These are phyloP conservation scores for Lampropteryx suffumata DNA, from an alignment of 2,888 invertebrate genomes.

Conservation along the genomic window DNA sequence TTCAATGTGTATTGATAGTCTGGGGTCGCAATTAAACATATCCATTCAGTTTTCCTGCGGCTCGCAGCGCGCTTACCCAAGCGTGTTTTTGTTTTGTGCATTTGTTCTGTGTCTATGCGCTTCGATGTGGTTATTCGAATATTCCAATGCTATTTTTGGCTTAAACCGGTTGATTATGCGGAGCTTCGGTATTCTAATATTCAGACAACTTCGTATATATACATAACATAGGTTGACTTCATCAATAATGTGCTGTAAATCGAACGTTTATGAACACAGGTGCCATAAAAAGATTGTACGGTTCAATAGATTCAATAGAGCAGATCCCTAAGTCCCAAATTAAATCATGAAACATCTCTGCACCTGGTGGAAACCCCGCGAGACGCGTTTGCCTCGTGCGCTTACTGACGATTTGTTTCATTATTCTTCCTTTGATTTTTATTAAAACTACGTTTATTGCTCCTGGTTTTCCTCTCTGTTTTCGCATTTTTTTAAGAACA, in stretches of 20 bases:
- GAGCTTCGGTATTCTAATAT: conserved; percentile 29
- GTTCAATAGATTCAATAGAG: conserved; percentile 79
- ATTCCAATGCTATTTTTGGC: conserved; percentile 63
- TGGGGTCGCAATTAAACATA: conserved; percentile 69
- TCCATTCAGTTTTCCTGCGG: conserved; percentile 72
- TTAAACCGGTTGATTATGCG: conserved; percentile 17
- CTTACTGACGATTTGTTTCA: conserved; percentile 66
- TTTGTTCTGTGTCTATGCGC: conserved; percentile 72
- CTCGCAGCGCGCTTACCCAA: conserved; percentile 65
- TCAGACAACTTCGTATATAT: too few species aligned
- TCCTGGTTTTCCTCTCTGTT: conserved; percentile 32
- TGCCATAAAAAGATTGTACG: conserved; percentile 71
- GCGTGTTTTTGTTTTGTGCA: conserved; percentile 77
- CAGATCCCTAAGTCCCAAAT: conserved; percentile 81
- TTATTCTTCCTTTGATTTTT: conserved; percentile 59
- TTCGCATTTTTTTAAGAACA: too few species aligned
- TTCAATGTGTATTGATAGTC: conserved; percentile 46
- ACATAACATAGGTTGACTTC: conserved; percentile 21
- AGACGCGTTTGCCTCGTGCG: conserved; percentile 57
- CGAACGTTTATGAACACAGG: conserved; percentile 51
- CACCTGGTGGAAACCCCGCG: conserved; percentile 70
- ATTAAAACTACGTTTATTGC: conserved; percentile 38
- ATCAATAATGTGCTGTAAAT: not conserved
- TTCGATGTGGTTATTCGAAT: conserved; percentile 66
- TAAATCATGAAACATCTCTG: conserved; percentile 80